A percentile compares a stretch with the other conserved stretches of the same genome.
These are phyloP conservation scores for Astropecten irregularis DNA, from an alignment of 53 echinoderm and acorn worm genomes.

Conservation along the genomic window DNA sequence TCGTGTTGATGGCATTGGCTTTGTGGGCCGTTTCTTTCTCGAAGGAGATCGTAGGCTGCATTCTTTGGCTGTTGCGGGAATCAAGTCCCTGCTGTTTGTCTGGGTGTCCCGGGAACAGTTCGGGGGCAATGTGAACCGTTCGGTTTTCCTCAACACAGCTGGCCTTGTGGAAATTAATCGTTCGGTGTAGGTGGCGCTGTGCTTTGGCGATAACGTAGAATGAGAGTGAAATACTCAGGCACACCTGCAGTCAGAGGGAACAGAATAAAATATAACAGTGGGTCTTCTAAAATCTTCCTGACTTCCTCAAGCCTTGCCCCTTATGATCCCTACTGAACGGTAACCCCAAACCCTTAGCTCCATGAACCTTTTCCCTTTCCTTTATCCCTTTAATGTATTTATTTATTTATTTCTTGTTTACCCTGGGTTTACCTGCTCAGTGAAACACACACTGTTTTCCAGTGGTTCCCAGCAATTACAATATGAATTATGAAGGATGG, in stretches of 20 bases:
- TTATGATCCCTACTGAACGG: too few relatives aligned
- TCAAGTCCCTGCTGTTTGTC: neutral
- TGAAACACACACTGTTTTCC: too few relatives aligned
- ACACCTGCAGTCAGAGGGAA: constrained; percentile 45
- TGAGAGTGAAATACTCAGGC: constrained; percentile 74
- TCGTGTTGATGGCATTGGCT: neutral
- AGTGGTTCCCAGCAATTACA: too few relatives aligned
- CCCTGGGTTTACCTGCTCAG: too few relatives aligned
- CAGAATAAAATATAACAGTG: neutral
- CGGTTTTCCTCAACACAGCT: neutral
- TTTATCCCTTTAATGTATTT: too few relatives aligned
- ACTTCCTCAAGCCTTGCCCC: too few relatives aligned
- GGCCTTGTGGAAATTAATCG: constrained; percentile 45
- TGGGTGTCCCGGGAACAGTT: neutral
- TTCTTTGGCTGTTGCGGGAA: neutral
- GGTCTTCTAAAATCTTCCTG: neutral
- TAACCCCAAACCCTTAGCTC: too few relatives aligned
- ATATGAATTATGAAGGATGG: too few relatives aligned
- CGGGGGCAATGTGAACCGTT: neutral
- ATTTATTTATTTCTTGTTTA: too few relatives aligned
- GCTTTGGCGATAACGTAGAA: constrained; percentile 79
- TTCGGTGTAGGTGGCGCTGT: constrained; percentile 67
- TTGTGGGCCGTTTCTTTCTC: neutral
- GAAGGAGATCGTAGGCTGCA: neutral
- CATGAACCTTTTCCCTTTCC: too few relatives aligned